phyloP scores from a whole-genome alignment of 2,888 invertebrate species.

The Timema podura region DNA sequence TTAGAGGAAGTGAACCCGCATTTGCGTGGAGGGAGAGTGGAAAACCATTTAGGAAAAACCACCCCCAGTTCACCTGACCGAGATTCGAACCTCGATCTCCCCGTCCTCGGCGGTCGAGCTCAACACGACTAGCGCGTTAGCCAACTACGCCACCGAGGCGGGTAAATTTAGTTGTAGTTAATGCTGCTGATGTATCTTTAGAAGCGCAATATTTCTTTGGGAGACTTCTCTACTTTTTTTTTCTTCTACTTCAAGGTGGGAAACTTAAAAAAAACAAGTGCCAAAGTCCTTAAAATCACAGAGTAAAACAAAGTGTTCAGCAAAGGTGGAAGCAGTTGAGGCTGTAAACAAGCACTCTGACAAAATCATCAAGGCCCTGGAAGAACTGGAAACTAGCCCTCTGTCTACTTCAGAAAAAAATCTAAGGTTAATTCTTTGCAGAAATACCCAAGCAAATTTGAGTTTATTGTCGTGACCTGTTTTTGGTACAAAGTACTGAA shows the following conservation, averaged over 20 bases:
- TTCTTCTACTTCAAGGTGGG: background rate
- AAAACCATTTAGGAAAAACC: no score
- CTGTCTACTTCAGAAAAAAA: background rate
- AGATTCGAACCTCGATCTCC: no score
- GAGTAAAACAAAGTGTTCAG: background rate
- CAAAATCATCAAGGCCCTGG: background rate
- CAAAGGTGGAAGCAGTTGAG: background rate
- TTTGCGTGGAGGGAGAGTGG: no score
- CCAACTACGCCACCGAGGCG: no score
- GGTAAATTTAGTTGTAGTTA: no score
- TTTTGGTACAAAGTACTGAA: conserved; percentile 5
- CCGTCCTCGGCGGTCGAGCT: no score
- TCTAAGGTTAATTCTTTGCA: background rate
- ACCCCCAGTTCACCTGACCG: no score
- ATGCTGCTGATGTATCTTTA: no score
- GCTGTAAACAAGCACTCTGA: background rate
- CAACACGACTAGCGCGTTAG: no score
- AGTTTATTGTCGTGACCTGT: background rate
- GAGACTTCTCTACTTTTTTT: background rate
- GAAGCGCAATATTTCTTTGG: background rate
- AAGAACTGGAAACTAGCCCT: background rate
- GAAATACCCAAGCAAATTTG: conserved; percentile 1
- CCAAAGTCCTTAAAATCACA: background rate
- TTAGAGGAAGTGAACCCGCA: no score
- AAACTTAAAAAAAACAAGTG: background rate